Conservation (phyloP, 2,113 vertebrate genomes). For the Enhydra lutris region DNA sequence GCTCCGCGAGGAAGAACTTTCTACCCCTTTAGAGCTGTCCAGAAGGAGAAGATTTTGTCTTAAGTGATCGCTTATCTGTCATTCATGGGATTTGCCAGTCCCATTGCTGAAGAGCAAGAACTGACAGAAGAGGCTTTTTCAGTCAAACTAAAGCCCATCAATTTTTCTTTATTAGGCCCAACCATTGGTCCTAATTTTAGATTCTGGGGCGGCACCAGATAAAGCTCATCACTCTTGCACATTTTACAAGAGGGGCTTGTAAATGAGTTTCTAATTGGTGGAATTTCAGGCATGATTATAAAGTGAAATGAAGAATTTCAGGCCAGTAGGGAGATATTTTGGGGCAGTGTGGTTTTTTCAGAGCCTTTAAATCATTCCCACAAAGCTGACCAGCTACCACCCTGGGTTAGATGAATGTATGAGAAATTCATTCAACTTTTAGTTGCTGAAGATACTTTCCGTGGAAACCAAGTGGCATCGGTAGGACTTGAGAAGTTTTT, state of each 20-base stretch:
- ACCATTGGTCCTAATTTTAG: conserved; percentile 76
- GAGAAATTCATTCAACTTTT: conserved; percentile 16
- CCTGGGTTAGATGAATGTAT: background rate
- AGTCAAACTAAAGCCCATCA: conserved; percentile 59
- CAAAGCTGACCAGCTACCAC: conserved; percentile 13
- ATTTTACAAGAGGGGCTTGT: conserved; percentile 75
- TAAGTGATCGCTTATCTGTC: conserved; percentile 37
- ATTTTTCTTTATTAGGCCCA: conserved; percentile 72
- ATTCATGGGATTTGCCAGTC: conserved; percentile 28
- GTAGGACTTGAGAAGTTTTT: background rate
- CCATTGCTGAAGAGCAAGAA: conserved; percentile 42
- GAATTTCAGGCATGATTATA: conserved; percentile 69
- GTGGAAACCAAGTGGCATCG: background rate
- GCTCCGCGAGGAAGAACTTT: background rate
- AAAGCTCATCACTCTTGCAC: conserved; percentile 73
- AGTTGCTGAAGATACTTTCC: background rate
- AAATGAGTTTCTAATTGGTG: conserved; percentile 74
- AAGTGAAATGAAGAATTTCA: conserved; percentile 69
- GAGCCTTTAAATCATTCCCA: conserved; percentile 38
- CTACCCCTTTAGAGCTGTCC: background rate
- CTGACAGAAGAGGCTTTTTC: conserved; percentile 66
- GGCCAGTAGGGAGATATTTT: conserved; percentile 65
- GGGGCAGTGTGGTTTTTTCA: conserved; percentile 49
- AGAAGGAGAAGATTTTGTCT: conserved; percentile 32
- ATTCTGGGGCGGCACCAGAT: conserved; percentile 68